Conservation (phyloP, 1,140 invertebrate species). For the Aphelenchoides besseyi region DNA sequence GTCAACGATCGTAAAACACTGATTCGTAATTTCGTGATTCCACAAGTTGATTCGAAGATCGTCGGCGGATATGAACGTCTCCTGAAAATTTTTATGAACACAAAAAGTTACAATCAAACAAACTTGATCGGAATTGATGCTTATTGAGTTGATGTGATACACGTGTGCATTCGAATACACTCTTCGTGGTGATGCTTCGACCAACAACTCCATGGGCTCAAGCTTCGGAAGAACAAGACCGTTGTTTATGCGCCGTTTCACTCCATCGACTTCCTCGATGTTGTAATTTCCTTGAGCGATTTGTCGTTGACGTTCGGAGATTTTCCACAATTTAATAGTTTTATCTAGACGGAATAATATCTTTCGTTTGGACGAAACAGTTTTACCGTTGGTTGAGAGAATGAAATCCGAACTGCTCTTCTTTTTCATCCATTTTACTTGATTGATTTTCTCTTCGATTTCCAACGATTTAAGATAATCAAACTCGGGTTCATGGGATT, state of each 20-base stretch:
- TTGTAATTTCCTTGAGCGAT: slow-evolving; percentile 77
- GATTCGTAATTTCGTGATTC: slow-evolving; percentile 78
- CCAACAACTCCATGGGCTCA: slow-evolving; percentile 91
- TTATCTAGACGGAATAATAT: slow-evolving; percentile 68
- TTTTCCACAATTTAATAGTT: slow-evolving; percentile 78
- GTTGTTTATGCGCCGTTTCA: background rate
- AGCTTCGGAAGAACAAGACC: slow-evolving; percentile 72
- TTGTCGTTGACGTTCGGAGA: slow-evolving; percentile 88
- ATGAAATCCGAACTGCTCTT: slow-evolving; percentile 97
- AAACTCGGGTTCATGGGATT: slow-evolving; percentile 98
- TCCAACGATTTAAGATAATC: slow-evolving; percentile 98
- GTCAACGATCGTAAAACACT: slow-evolving; percentile 99
- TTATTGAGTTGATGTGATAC: slow-evolving; percentile 99
- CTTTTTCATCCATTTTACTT: slow-evolving; percentile 93
- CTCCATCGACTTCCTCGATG: slow-evolving; percentile 20
- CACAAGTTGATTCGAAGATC: slow-evolving; percentile 97
- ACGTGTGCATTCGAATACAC: slow-evolving; percentile 99
- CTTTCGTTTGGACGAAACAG: too few relatives aligned
- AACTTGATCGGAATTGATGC: slow-evolving; percentile 97
- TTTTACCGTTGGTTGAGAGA: slow-evolving; percentile 94
- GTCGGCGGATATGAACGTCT: slow-evolving; percentile 96
- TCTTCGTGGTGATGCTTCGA: slow-evolving; percentile 92
- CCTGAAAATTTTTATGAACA: too few relatives aligned
- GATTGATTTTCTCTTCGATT: slow-evolving; percentile 99
- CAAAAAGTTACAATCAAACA: slow-evolving; percentile 35